Evolutionary conservation across 2,888 invertebrate genomes (phyloP).

Genomic region (Nomada ruficornis): DNA sequence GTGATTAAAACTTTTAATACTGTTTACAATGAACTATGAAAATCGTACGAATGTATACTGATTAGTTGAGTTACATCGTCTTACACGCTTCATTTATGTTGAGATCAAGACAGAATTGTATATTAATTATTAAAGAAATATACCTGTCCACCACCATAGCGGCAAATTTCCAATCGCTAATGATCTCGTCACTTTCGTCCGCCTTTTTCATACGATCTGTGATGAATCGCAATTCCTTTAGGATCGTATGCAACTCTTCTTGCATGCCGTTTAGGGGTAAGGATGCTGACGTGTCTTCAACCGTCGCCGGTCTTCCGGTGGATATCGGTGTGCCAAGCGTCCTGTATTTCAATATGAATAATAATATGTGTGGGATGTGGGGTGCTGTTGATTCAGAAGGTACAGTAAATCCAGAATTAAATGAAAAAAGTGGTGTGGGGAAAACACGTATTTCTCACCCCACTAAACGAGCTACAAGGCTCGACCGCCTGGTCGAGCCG

Average conservation of each 20-base stretch:
- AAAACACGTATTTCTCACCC: too few species aligned
- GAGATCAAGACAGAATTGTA: too few species aligned
- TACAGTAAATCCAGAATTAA: neutral
- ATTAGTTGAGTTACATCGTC: too few species aligned
- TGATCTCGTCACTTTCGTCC: slow-evolving; percentile 96
- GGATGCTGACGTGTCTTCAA: slow-evolving; percentile 87
- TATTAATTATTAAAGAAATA: neutral
- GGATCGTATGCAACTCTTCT: slow-evolving; percentile 94
- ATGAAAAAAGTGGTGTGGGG: too few species aligned
- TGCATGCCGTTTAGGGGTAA: slow-evolving; percentile 89
- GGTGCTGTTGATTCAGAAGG: neutral
- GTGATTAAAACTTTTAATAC: too few species aligned
- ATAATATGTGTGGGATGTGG: neutral
- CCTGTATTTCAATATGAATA: slow-evolving; percentile 61
- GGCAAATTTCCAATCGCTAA: slow-evolving; percentile 99
- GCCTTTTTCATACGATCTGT: slow-evolving; percentile 97
- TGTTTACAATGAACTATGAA: too few species aligned
- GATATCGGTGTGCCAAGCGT: slow-evolving; percentile 79
- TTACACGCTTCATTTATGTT: too few species aligned
- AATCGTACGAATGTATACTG: too few species aligned
- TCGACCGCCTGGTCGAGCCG: too few species aligned
- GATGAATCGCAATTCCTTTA: slow-evolving; percentile 97
- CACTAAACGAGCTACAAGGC: too few species aligned
- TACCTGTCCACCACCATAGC: slow-evolving; percentile 98
- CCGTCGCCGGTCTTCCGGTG: slow-evolving; percentile 88